phyloP scores from a whole-genome alignment of 2,888 invertebrate genomes.

The Tineola bisselliella region DNA sequence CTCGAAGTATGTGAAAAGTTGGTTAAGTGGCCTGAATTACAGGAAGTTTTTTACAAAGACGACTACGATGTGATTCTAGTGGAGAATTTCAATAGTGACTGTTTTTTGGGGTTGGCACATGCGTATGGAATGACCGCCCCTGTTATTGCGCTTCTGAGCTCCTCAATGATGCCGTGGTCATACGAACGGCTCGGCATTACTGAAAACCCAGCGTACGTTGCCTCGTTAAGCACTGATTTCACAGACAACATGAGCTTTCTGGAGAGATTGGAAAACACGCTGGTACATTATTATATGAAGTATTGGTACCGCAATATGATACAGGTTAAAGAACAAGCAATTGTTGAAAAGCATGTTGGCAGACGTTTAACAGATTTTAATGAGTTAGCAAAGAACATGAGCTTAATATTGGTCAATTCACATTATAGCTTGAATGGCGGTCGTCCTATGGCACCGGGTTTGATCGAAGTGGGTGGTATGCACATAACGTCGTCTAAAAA shows the following conservation, averaged over 20 bases:
- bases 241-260: slow-evolving; percentile 56
- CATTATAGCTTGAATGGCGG: slow-evolving; percentile 70
- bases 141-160: slow-evolving; percentile 64
- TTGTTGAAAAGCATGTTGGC: slow-evolving; percentile 54
- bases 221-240: slow-evolving; percentile 59
- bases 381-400: slow-evolving; percentile 60
- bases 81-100: slow-evolving; percentile 73
- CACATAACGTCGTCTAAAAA: slow-evolving; percentile 52
- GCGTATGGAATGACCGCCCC: slow-evolving; percentile 62
- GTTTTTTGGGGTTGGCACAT: slow-evolving; percentile 70
- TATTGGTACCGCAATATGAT: slow-evolving; percentile 40
- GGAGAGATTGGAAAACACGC: slow-evolving; percentile 53
- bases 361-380: slow-evolving; percentile 56
- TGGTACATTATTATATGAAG: slow-evolving; percentile 34
- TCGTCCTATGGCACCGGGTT: slow-evolving; percentile 62
- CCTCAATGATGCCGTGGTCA: slow-evolving; percentile 68
- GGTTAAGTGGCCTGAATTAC: slow-evolving; percentile 41
- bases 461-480: slow-evolving; percentile 73
- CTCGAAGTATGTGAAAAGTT: slow-evolving; percentile 42
- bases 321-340: slow-evolving; percentile 38
- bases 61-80: slow-evolving; percentile 72
- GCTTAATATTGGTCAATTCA: slow-evolving; percentile 68
- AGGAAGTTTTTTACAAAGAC: slow-evolving; percentile 35
- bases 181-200: slow-evolving; percentile 48
- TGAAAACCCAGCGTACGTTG: slow-evolving; percentile 63